Percentiles rank a stretch among this genome's conserved stretches.
Evolutionary conservation across 1,140 invertebrate species (phyloP).

Genomic region (Euglossa dilemma): DNA sequence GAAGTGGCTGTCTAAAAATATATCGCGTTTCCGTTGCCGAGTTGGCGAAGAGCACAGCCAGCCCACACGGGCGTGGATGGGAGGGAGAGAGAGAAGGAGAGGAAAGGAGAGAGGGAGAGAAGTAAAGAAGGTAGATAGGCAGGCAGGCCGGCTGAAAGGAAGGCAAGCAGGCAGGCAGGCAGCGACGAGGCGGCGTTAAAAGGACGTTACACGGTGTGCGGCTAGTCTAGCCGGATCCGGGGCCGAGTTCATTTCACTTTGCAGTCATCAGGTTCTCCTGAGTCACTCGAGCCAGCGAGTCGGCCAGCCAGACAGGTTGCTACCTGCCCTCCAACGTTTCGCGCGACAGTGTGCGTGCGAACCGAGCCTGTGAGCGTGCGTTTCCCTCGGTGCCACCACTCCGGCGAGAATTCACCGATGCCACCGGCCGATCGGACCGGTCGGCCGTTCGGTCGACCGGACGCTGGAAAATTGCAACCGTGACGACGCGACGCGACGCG

Average conservation of each 20-base stretch:
- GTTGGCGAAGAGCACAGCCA: neutral
- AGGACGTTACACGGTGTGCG: conserved; percentile 62
- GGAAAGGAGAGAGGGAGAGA: neutral
- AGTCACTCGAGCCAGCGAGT: conserved; percentile 69
- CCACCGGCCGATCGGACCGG: conserved; percentile 6
- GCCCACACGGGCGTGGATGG: neutral
- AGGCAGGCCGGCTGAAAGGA: conserved; percentile 24
- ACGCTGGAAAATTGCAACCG: conserved; percentile 50
- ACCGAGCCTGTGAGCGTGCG: neutral
- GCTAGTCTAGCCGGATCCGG: conserved; percentile 63
- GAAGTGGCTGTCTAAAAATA: conserved; percentile 52
- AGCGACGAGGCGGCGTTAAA: conserved; percentile 57
- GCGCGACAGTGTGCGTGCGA: neutral
- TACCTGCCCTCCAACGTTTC: conserved; percentile 70
- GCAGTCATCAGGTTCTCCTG: conserved; percentile 69
- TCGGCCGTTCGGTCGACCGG: conserved; percentile 21
- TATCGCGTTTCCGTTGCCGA: conserved; percentile 49
- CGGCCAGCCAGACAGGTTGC: conserved; percentile 73
- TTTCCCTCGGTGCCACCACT: neutral
- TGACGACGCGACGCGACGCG: neutral
- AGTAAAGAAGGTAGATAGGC: neutral
- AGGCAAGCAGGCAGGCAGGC: conserved; percentile 30
- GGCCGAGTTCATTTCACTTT: conserved; percentile 74
- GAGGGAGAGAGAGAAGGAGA: neutral
- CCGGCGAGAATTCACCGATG: conserved; percentile 14